phyloP scores from a whole-genome alignment of 2,113 vertebrate species.

The Sterna hirundo region DNA sequence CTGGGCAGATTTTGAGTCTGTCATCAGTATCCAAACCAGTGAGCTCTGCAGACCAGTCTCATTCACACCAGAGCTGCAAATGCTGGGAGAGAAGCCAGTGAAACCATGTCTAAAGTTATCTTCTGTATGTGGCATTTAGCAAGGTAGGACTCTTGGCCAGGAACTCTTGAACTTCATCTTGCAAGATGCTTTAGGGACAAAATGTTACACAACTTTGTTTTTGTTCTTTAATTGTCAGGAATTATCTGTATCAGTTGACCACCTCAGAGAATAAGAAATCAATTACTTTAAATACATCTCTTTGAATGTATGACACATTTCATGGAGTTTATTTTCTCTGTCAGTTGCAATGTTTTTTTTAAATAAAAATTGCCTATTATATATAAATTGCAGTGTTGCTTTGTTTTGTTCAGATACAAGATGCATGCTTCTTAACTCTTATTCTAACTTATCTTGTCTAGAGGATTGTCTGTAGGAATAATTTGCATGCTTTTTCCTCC shows the following conservation, averaged over 20 bases:
- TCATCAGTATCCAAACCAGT: not conserved
- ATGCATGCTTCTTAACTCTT: not conserved
- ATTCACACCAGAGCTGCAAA: not conserved
- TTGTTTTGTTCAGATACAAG: not conserved
- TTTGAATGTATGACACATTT: constrained; percentile 35
- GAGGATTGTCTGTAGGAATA: not conserved
- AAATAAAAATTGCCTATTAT: constrained; percentile 36
- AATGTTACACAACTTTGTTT: not conserved
- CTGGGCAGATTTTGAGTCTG: not conserved
- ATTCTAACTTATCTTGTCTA: not conserved
- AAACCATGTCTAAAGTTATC: not conserved
- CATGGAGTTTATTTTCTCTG: not conserved
- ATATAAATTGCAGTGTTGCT: not conserved
- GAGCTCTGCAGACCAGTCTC: not conserved
- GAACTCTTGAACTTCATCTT: not conserved
- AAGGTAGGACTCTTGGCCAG: constrained; percentile 5
- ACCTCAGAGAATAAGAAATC: constrained; percentile 32
- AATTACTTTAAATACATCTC: not conserved
- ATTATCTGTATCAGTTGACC: constrained; percentile 28
- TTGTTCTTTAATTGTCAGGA: constrained; percentile 22
- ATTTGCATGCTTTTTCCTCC: not conserved
- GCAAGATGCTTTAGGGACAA: constrained; percentile 18
- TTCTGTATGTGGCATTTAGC: not conserved
- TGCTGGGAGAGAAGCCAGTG: constrained; percentile 21
- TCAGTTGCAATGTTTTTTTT: not conserved